These are phyloP conservation scores for Cyclophora albipunctata DNA, from an alignment of 2,888 invertebrate genomes.

Conservation along the genomic window DNA sequence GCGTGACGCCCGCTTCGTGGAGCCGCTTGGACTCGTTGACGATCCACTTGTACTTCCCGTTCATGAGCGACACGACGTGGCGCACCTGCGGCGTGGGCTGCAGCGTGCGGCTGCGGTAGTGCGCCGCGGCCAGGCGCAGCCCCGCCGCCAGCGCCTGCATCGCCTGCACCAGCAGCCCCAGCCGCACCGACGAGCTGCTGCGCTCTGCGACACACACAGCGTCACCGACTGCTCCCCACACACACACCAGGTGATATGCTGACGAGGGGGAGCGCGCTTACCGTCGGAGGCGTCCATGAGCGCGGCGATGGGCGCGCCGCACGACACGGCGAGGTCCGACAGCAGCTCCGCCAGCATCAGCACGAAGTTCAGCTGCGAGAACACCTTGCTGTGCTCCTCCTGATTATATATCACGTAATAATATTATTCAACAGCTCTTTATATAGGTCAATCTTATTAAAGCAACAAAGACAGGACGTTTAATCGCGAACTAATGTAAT, in stretches of 20 bases:
- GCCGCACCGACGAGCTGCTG: slow-evolving; percentile 73
- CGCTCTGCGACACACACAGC: slow-evolving; percentile 35
- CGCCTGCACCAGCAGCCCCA: slow-evolving; percentile 91
- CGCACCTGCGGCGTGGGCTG: slow-evolving; percentile 94
- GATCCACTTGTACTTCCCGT: slow-evolving; percentile 93
- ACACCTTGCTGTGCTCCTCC: slow-evolving; percentile 96
- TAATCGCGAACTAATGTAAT: no score
- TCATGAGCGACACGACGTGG: slow-evolving; percentile 91
- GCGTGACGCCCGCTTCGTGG: slow-evolving; percentile 85
- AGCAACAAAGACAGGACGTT: no score
- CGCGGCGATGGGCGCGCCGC: slow-evolving; percentile 84
- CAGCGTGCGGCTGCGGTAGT: slow-evolving; percentile 87
- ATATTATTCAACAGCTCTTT: background rate
- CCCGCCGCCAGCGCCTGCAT: slow-evolving; percentile 97
- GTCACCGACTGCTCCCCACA: no score
- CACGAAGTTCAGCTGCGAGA: slow-evolving; percentile 98
- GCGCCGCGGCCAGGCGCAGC: slow-evolving; percentile 89
- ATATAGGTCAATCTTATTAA: no score
- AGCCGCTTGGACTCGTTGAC: slow-evolving; percentile 91
- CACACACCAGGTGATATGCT: no score
- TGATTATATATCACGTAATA: slow-evolving; percentile 33
- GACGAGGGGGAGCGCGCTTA: slow-evolving; percentile 15
- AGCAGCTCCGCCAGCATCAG: slow-evolving; percentile 96
- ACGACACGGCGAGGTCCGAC: slow-evolving; percentile 88
- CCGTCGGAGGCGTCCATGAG: slow-evolving; percentile 71